Evolutionary conservation across 2,888 invertebrate genomes (phyloP).

Genomic region (Smittia sp.): DNA sequence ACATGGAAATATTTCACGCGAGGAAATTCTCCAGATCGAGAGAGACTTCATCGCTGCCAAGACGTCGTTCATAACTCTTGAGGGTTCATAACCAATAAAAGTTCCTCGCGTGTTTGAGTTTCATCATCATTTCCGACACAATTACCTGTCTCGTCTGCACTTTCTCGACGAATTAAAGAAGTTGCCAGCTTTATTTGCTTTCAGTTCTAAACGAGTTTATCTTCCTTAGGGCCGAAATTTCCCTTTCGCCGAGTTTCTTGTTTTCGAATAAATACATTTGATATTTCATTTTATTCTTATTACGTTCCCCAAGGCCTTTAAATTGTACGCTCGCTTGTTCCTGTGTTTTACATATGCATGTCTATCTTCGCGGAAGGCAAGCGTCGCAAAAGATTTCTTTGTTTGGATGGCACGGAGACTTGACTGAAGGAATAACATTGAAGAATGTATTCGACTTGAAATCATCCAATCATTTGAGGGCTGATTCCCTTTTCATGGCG

Average conservation of each 20-base stretch:
- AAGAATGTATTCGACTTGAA: no score
- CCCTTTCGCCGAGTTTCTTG: background rate
- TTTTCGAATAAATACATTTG: background rate
- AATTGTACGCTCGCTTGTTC: background rate
- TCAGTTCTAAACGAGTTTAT: conserved; percentile 7
- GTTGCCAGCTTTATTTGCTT: background rate
- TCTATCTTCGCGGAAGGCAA: background rate
- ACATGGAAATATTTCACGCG: no score
- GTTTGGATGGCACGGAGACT: conserved; percentile 1
- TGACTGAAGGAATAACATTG: background rate
- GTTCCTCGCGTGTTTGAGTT: no score
- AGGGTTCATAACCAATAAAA: no score
- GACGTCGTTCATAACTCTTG: no score
- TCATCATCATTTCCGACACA: no score
- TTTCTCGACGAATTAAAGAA: no score
- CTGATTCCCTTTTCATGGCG: no score
- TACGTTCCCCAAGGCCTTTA: background rate
- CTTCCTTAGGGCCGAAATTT: background rate
- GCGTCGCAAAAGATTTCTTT: background rate
- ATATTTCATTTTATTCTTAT: conserved; percentile 18
- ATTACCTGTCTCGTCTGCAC: no score
- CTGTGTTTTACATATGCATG: background rate
- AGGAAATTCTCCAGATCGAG: no score
- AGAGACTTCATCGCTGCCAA: no score
- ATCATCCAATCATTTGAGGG: no score